These are phyloP conservation scores for Cantharis lateralis DNA, from an alignment of 2,888 invertebrate genomes.

Conservation along the genomic window DNA sequence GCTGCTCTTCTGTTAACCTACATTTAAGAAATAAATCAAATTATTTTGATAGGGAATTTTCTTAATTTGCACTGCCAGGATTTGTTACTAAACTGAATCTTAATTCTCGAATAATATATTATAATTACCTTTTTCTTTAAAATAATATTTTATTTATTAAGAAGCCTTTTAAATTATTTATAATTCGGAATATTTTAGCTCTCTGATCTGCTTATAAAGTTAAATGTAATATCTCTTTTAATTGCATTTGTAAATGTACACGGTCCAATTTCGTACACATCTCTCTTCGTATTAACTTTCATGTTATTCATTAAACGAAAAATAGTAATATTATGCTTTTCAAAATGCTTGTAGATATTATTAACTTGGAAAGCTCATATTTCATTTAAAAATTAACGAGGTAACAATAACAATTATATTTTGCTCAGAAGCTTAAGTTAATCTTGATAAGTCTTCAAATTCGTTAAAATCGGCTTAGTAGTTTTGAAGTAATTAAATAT, in stretches of 20 bases:
- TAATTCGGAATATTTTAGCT: not conserved
- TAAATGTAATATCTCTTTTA: not conserved
- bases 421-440: too few species aligned
- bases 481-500: too few species aligned
- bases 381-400: too few species aligned
- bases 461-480: too few species aligned
- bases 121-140: not conserved
- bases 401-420: too few species aligned
- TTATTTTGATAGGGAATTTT: not conserved
- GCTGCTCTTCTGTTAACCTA: not conserved
- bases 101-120: too few species aligned
- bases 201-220: not conserved
- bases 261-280: not conserved
- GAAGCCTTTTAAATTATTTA: not conserved
- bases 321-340: too few species aligned
- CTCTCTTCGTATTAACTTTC: not conserved
- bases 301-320: not conserved
- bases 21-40: not conserved
- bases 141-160: not conserved
- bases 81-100: not conserved
- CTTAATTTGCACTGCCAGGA: not conserved
- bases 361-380: too few species aligned
- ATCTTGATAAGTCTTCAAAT: too few species aligned
- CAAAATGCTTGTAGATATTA: too few species aligned
- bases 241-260: not conserved